Percentiles rank a stretch among this genome's conserved stretches.
phyloP scores from a whole-genome alignment of 1,140 invertebrate species.

The Calephelis virginiensis region DNA sequence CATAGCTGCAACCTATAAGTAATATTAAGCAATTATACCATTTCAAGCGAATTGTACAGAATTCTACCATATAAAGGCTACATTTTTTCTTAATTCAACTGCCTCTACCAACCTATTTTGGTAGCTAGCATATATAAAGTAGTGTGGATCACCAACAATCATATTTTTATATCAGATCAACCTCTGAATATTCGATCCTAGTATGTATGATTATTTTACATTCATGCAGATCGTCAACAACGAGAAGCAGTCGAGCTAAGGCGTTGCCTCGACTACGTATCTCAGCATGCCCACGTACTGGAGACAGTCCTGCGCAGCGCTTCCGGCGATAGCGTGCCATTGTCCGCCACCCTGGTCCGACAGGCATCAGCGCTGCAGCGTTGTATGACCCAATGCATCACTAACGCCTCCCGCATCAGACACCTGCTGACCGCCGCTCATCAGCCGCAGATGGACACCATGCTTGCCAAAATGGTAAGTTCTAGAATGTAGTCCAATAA shows the following conservation, averaged over 20 bases:
- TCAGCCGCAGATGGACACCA: conserved; percentile 65
- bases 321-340: conserved; percentile 45
- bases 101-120: no score
- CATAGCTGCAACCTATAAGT: no score
- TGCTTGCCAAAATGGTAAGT: conserved; percentile 72
- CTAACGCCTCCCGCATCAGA: conserved; percentile 62
- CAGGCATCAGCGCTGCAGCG: conserved; percentile 66
- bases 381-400: conserved; percentile 68
- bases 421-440: conserved; percentile 58
- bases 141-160: no score
- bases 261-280: conserved; percentile 65
- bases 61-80: no score
- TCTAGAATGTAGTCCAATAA: background rate
- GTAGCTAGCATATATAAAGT: no score
- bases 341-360: conserved; percentile 52
- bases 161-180: no score
- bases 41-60: no score
- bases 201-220: background rate
- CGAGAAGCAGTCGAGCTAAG: conserved; percentile 60
- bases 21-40: no score
- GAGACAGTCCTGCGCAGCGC: conserved; percentile 57
- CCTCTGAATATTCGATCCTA: no score
- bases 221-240: conserved; percentile 56
- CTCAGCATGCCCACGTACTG: conserved; percentile 63
- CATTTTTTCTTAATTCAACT: no score